Base-by-base conservation (phyloP, 2,797 vertebrate species). In the Sciaenops ocellatus region DNA sequence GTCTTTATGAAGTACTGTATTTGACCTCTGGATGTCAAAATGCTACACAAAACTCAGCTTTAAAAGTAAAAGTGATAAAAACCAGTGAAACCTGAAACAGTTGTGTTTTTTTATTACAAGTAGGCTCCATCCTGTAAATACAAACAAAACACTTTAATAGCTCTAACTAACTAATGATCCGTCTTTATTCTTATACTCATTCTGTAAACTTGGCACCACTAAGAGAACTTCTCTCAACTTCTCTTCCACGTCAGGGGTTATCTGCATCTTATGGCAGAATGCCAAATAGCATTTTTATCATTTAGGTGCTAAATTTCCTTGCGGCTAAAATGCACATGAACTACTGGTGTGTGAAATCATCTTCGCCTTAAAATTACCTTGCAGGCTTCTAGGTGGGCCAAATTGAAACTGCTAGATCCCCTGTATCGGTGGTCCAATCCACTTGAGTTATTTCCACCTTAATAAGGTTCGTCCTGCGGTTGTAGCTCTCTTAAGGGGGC, bases 261-360 rank as follows among this genome's bases (percentile, higher is more conserved):
- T 84, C 50, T 64, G 59, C 28, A 69, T 79, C 38, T 54, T 60
- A 57, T 69, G 78, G 78, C 60, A 63, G 34, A 26, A 52, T 1
- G 22, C 59, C 60, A 78, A 78, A 71, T 47, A 69, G 56, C 50
- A 62, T 68, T 69, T 78, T 72, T 64, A 85, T 87, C 83, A 81
- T 81, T 79, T 52, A 57, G 65, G 24, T 57, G 63, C 62, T 62
- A 73, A 71, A 78, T 78, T 78, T 84, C 56, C 78, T 82, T 60
- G 24, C 5, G 3, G 82, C 74, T 79, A 15, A 77, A 76, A 79
- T 50, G 55, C 70, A 63, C 4, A 3, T 75, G 73, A 88, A 47
- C 61, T 67, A 56, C 60, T 63, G 44, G 22, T 69, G 73, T 83
- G 79, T 82, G 87, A 90, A 90, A 82, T 84, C 69, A 76, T 76